Evolutionary conservation across 2,888 invertebrate genomes (phyloP), one percentile per base, ranked within the genome.

Genomic region (Calliopum simillimum): DNA sequence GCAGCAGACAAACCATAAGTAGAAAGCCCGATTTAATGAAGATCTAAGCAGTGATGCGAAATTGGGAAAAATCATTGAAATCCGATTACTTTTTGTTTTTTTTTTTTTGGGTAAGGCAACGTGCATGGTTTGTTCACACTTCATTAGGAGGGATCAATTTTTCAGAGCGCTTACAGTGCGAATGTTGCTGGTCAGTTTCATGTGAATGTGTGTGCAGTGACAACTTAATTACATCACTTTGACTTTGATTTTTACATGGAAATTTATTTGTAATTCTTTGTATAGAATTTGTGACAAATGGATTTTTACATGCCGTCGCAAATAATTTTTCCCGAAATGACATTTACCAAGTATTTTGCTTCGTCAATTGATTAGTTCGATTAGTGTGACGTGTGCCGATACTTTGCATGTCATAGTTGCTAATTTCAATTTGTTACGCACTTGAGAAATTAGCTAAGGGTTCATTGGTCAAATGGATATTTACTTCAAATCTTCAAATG

Each of bases 221-320:
- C 63, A 58, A 69, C 69, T 69, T 63, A 63, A 69, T 69, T 69
- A 69, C 53, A 41, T 69, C 58, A 56, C 56, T 64, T 49, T 47
- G 55, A 56, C 47, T 61, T 61, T 61, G 55, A 13, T n/a, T 43
- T 25, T 33, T 21, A 12, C 6, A 16, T 55, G 2, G 51, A 51
- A n/a, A 16, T 3, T 16, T 12, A 21, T 44, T 43, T 44, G 58
- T 44, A 44, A 23, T 58, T 16, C 13, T 41, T 56, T n/a, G 47
- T 23, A 16, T 23, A 33, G 33, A 55, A 55, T 23, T 68, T 68
- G 64, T 71, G 64, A 71, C 68, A 68, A 71, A 71, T 71, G 68
- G 14, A 64, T 68, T 68, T 71, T 58, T 16, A 2, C 25, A n/a
- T 53, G 46, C 16, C 44, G 43, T 64, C 58, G 23, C 61, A 67